These are phyloP conservation scores for Ploceus nigricollis DNA, from an alignment of 2,113 vertebrate species.

Conservation along the genomic window DNA sequence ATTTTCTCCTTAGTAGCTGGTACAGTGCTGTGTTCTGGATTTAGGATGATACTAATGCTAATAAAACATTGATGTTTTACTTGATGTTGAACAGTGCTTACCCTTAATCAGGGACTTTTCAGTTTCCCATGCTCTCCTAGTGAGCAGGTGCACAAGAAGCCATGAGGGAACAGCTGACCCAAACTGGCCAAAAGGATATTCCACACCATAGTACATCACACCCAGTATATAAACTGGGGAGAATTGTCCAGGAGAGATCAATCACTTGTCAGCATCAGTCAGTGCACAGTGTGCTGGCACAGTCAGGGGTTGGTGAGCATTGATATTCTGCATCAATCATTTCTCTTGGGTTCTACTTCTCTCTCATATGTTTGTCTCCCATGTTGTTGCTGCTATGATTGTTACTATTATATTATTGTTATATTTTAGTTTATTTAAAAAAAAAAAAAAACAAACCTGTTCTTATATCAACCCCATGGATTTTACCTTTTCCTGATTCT, in stretches of 20 bases:
- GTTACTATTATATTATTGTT: neutral
- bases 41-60: neutral
- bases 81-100: neutral
- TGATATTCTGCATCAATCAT: neutral
- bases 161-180: neutral
- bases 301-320: neutral
- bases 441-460: no score
- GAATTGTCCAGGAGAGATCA: fast-evolving
- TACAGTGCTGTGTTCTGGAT: neutral
- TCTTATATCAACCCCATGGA: neutral
- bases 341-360: neutral
- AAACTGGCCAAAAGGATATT: neutral
- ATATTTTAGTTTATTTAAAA: neutral
- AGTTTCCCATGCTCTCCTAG: neutral
- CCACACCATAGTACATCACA: neutral
- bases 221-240: no score
- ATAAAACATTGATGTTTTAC: neutral
- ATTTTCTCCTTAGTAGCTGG: neutral
- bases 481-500: neutral
- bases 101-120: neutral
- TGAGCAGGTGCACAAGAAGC: neutral
- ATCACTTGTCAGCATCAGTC: neutral
- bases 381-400: neutral
- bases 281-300: no score
- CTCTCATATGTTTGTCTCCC: neutral